Conservation (phyloP, 92 coral and sea anemone genomes). For the Porites lobata region DNA sequence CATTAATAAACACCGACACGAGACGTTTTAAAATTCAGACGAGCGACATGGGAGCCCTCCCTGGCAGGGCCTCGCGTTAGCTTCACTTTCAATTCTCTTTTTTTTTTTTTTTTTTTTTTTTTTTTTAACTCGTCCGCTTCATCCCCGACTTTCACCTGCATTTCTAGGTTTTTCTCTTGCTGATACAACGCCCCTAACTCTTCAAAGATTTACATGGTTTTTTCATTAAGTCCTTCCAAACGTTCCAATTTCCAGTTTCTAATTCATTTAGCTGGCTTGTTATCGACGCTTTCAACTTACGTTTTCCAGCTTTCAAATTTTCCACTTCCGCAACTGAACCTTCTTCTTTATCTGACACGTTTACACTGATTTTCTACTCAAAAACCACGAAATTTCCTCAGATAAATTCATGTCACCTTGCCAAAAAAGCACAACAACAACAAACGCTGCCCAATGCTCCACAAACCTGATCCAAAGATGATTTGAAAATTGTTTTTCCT, state of each 20-base stretch:
- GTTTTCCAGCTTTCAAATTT: too few relatives aligned
- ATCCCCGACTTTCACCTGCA: slow-evolving; percentile 11
- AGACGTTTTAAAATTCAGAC: too few relatives aligned
- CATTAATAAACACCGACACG: too few relatives aligned
- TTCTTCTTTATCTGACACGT: slow-evolving; percentile 15
- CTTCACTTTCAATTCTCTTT: slow-evolving; percentile 23
- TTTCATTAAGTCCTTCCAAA: neutral
- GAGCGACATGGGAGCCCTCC: too few relatives aligned
- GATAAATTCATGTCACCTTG: too few relatives aligned
- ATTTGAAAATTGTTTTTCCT: too few relatives aligned
- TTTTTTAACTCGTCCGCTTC: slow-evolving; percentile 19
- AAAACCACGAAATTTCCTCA: slow-evolving; percentile 9
- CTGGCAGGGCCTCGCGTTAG: too few relatives aligned
- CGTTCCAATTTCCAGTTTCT: neutral
- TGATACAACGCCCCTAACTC: slow-evolving; percentile 31
- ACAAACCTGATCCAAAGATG: too few relatives aligned
- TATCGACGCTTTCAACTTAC: too few relatives aligned
- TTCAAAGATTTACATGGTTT: neutral
- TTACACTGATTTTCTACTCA: neutral
- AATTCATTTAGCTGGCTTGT: slow-evolving; percentile 28
- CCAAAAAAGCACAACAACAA: too few relatives aligned
- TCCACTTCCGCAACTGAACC: neutral
- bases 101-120: slow-evolving; percentile 22
- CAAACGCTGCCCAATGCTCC: too few relatives aligned
- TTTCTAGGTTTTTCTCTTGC: slow-evolving; percentile 13